phyloP scores from a whole-genome alignment of 2,113 vertebrate genomes.

The Perognathus longimembris region DNA sequence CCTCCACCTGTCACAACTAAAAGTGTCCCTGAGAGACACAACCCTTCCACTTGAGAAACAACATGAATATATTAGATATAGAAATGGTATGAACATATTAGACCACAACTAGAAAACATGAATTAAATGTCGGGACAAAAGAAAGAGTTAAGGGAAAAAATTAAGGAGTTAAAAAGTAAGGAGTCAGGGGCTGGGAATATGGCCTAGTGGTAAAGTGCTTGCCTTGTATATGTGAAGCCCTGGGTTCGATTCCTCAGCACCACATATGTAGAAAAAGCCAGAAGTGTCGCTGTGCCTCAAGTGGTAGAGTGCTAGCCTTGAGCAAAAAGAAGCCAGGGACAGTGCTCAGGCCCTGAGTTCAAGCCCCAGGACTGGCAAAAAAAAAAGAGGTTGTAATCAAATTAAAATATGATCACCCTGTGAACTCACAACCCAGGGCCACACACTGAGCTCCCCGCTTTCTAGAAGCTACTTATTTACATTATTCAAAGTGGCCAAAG shows the following conservation, averaged over 20 bases:
- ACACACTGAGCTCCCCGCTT: neutral
- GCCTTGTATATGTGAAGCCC: no score
- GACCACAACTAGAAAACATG: neutral
- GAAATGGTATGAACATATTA: neutral
- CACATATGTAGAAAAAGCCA: no score
- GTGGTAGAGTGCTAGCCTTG: no score
- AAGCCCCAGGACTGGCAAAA: no score
- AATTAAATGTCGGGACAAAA: constrained; percentile 1
- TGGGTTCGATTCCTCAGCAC: no score
- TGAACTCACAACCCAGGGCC: neutral
- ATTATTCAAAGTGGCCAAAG: neutral
- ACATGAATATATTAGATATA: neutral
- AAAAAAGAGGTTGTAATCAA: neutral
- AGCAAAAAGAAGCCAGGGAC: no score
- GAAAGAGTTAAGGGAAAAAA: neutral
- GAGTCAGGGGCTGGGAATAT: no score
- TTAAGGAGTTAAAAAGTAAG: no score
- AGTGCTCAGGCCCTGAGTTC: no score
- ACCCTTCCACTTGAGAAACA: neutral
- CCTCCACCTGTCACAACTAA: neutral
- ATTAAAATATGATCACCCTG: neutral
- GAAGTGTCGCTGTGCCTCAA: no score
- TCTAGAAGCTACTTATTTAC: neutral
- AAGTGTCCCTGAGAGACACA: neutral
- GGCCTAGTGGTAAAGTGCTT: no score